Conservation (phyloP, 2,797 vertebrate genomes). For the Labroides dimidiatus region DNA sequence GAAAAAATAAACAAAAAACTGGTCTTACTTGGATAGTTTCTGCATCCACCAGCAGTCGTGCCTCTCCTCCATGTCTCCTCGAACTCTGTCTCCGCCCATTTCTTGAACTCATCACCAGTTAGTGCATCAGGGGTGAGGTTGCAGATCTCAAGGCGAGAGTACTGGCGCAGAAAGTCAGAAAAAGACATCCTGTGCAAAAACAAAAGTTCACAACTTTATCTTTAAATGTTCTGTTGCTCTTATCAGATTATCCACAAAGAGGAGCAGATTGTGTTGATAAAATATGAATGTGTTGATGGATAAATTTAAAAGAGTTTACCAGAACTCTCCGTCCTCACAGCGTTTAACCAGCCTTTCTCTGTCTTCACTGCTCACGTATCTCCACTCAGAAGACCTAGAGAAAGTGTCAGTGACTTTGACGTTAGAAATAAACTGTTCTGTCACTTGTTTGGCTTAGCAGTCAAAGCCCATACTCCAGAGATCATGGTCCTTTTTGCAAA, state of each 20-base stretch:
- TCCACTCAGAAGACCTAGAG: constrained; percentile 73
- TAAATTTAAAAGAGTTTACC: constrained; percentile 71
- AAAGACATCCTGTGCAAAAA: constrained; percentile 76
- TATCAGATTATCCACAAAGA: background rate
- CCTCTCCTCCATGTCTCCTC: constrained; percentile 75
- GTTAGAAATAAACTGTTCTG: background rate
- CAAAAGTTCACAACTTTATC: too few species aligned
- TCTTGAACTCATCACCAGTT: constrained; percentile 55
- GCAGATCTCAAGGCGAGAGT: constrained; percentile 78
- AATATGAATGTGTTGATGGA: too few species aligned
- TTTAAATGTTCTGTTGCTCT: too few species aligned
- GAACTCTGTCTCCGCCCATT: constrained; percentile 74
- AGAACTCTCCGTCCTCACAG: constrained; percentile 80
- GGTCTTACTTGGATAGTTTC: constrained; percentile 69
- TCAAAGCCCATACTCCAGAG: too few species aligned
- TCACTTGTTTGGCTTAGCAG: too few species aligned
- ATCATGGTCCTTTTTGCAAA: too few species aligned
- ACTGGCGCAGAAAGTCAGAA: constrained; percentile 72
- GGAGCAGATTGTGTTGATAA: too few species aligned
- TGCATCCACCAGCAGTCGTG: constrained; percentile 79
- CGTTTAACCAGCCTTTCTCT: constrained; percentile 55
- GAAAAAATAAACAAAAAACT: background rate
- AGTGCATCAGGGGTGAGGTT: constrained; percentile 81
- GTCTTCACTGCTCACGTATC: constrained; percentile 57
- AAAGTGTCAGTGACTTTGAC: background rate